Base-by-base conservation (phyloP, 2,113 vertebrate species). In the Scalopus aquaticus region DNA sequence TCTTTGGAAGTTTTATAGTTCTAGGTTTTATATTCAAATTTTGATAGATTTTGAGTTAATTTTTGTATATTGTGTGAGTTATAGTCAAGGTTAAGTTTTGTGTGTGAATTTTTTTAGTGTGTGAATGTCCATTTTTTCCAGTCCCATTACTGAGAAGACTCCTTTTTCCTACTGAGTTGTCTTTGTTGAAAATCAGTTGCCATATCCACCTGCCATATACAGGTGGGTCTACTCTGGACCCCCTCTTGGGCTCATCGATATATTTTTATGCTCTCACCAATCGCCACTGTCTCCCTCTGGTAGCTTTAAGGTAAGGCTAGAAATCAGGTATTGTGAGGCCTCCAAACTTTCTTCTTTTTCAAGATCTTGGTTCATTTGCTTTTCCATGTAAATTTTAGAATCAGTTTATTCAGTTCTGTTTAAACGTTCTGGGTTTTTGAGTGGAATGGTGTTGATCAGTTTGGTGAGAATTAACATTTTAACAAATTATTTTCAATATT, bases 31-130 rank as follows among this genome's bases (percentile, higher is more conserved):
- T 42, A 79, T 65, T 86, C 93, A 90, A 28, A 51, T 62, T 82
- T 64, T 84, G 64, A 84, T 60, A 28, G 35, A 87, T 87, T 87
- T 90, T 79, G 64, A 70, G 51, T 80, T 86, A 76, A 51, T 76
- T 90, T 80, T 81, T 80, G 1, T 49, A 20, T 30, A 42, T 60
- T 0, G 16, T 80, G 2, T 93, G 54, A 77, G 22, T 28, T 58
- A 51, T 46, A 65, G 19, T 35, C n/a, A 64, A 88, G 35, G 39
- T 79, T 60, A 49, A 39, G 35, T 24, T 64, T 70, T 78, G n/a
- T 58, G 12, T 60, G 42, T 86, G 42, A 30, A 67, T 30, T 60
- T 90, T 42, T 65, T 49, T 49, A 51, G 20, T 72, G 6, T 35
- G 78, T 77, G 17, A 88, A 28, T 95, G 58, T 74, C 67, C 49